Base-by-base conservation (phyloP, 1,140 invertebrate species). In the Bombus sibiricus region DNA sequence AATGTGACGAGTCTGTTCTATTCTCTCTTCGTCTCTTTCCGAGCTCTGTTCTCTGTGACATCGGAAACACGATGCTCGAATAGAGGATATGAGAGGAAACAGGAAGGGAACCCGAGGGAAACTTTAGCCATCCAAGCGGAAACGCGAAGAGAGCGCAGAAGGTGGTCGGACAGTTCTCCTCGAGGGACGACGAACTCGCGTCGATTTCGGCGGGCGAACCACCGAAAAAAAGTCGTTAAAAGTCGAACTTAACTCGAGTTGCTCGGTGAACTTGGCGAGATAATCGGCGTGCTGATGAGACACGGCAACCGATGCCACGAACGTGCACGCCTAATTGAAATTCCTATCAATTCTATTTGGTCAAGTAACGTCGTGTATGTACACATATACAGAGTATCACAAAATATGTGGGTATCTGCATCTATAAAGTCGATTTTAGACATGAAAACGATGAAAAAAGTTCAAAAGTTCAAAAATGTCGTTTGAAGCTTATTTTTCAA, bases 51-150 rank as follows among this genome's bases (percentile, higher is more conserved):
- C 71, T 74, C 41, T 28, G 69, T n/a, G 62, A 62, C 41, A 47
- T 82, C 59, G 59, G 81, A 75, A 82, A 41, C 59, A 25, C 81
- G 53, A 66, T 75, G 71, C 81, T 82, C 81, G 81, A 66, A 66
- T 68, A 74, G 84, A 85, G 86, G 79, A 86, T 78, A 74, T 64
- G 28, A 76, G 39, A 43, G 82, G 73, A 88, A 85, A 88, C 79
- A 71, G 34, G 43, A 41, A 72, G 86, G 73, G 93, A 93, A 90
- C 90, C 92, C 68, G n/a, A 89, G 91, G 88, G 83, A 93, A 91
- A 91, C 92, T 93, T 93, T 93, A 92, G 90, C 85, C 73, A 81
- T 76, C 84, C 77, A 69, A 66, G 75, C 85, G 83, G 80, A 90
- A 85, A 82, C 81, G 77, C 59, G 59, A 68, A 66, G 76, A 71